Evolutionary conservation across 2,888 invertebrate species (phyloP).

Genomic region (Cryptocephalus primarius): DNA sequence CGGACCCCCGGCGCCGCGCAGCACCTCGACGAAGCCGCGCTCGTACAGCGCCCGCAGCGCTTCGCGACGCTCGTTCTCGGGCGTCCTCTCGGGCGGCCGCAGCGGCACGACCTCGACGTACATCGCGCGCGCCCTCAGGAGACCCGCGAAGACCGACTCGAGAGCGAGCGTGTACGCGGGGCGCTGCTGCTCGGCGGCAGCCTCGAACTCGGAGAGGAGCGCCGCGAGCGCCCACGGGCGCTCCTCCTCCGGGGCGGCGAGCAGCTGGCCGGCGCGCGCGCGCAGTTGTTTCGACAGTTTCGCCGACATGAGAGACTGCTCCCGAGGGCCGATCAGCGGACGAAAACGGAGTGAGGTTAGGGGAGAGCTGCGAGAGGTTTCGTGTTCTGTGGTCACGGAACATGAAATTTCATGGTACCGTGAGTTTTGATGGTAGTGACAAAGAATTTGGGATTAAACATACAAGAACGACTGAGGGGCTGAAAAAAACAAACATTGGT

Average conservation of each 20-base stretch:
- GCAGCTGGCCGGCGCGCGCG: conserved; percentile 59
- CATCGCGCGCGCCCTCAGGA: conserved; percentile 57
- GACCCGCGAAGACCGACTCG: conserved; percentile 59
- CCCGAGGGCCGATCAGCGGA: too few relatives aligned
- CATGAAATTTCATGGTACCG: too few relatives aligned
- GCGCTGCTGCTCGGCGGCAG: conserved; percentile 34
- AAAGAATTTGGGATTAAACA: too few relatives aligned
- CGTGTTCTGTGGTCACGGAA: too few relatives aligned
- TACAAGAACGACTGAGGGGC: too few relatives aligned
- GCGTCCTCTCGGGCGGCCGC: conserved; percentile 44
- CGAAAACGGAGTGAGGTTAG: too few relatives aligned
- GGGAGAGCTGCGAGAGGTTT: too few relatives aligned
- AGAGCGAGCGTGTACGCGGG: conserved; percentile 51
- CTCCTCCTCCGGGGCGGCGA: conserved; percentile 38
- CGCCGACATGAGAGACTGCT: conserved; percentile 16
- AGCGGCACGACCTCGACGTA: conserved; percentile 48
- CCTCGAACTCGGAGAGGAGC: conserved; percentile 56
- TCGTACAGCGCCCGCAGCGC: conserved; percentile 65
- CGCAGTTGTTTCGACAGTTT: conserved; percentile 57
- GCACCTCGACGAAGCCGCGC: conserved; percentile 47
- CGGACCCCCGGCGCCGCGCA: conserved; percentile 43
- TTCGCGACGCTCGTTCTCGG: conserved; percentile 51
- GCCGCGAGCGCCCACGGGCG: conserved; percentile 51
- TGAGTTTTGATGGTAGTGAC: too few relatives aligned
- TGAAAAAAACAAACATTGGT: too few relatives aligned